A percentile compares a stretch with the other conserved stretches of the same genome.
Conservation (phyloP, 37 sponge, comb jelly and placozoan genomes). For the Oscarella lobularis region DNA sequence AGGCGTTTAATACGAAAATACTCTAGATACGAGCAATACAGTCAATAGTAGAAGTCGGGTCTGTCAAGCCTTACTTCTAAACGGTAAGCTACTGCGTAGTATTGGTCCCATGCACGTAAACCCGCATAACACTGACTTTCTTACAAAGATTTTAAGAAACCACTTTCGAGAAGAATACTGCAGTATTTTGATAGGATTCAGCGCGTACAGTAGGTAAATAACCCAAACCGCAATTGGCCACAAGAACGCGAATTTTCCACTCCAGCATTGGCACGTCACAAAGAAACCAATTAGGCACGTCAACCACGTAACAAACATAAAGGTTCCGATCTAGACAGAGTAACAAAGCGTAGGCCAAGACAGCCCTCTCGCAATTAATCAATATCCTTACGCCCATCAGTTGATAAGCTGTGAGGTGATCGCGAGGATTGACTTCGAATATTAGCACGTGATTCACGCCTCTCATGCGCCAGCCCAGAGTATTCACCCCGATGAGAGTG, state of each 20-base stretch:
- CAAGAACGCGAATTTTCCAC: not conserved
- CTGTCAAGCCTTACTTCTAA: no score
- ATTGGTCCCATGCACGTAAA: no score
- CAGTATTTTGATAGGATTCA: not conserved
- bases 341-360: not conserved
- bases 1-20: no score
- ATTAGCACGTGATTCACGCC: constrained; percentile 90
- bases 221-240: not conserved
- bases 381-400: constrained; percentile 48
- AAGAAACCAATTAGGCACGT: not conserved
- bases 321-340: not conserved
- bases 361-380: not conserved
- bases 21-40: no score
- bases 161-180: not conserved
- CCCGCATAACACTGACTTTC: no score
- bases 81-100: no score
- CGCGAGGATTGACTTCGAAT: constrained; percentile 76
- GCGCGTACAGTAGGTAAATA: not conserved
- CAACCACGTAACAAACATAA: not conserved
- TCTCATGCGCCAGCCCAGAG: constrained; percentile 46
- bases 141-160: not conserved
- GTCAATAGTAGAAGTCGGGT: no score
- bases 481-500: constrained; percentile 60
- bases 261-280: not conserved
- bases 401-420: constrained; percentile 53